Evolutionary conservation across 2,888 invertebrate species (phyloP).

Genomic region (Spilarctia lutea): DNA sequence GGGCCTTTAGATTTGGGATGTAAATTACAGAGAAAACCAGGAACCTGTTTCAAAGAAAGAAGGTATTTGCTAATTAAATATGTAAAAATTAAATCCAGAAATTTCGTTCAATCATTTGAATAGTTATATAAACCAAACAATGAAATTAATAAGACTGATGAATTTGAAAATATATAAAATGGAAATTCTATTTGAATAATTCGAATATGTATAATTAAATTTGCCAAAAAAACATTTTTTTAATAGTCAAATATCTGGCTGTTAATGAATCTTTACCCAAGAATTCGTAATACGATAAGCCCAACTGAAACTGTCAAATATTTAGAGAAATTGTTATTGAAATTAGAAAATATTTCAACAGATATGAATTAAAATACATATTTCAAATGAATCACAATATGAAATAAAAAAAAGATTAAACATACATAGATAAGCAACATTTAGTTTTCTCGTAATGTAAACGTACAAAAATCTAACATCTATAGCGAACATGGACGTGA

Average conservation of each 20-base stretch:
- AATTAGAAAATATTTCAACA: slow-evolving; percentile 3
- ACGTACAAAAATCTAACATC: slow-evolving; percentile 77
- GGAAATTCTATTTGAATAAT: background rate
- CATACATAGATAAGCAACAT: slow-evolving; percentile 62
- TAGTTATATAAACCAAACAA: background rate
- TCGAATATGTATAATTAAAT: background rate
- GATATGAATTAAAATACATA: background rate
- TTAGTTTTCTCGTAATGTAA: slow-evolving; percentile 58
- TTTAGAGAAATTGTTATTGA: background rate
- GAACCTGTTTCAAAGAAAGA: background rate
- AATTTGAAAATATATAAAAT: background rate
- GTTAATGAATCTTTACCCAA: background rate
- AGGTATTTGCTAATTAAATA: background rate
- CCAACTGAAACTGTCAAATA: background rate
- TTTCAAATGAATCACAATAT: background rate
- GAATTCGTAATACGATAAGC: background rate
- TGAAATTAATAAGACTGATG: background rate
- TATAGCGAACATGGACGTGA: slow-evolving; percentile 77
- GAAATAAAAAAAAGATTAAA: slow-evolving; percentile 18
- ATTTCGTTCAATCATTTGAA: background rate
- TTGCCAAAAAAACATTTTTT: background rate
- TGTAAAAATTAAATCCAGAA: background rate
- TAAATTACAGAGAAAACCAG: background rate
- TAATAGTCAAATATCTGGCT: background rate
- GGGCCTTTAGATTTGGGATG: background rate